Percentiles rank a stretch among this genome's conserved stretches.
phyloP scores from a whole-genome alignment of 2,113 vertebrate genomes.

The Eonycteris spelaea region DNA sequence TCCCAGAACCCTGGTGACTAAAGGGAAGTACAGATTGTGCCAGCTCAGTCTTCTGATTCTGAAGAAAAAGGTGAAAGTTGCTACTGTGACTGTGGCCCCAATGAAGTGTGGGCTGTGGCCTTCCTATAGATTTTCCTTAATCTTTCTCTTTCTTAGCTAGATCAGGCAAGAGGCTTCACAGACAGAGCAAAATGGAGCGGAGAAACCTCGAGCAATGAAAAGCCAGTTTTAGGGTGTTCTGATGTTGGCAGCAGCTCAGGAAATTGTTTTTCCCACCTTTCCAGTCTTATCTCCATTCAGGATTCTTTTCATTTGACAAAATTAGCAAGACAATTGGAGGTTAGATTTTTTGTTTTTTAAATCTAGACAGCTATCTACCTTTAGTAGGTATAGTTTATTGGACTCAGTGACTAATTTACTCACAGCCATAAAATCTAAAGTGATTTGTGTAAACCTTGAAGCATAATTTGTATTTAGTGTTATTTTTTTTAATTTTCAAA shows the following conservation, averaged over 20 bases:
- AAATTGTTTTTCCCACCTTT: background rate
- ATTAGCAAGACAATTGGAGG: background rate
- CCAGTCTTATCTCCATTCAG: background rate
- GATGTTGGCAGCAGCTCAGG: background rate
- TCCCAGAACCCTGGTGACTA: background rate
- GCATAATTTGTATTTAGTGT: background rate
- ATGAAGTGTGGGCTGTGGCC: background rate
- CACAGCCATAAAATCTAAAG: background rate
- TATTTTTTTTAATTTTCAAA: background rate
- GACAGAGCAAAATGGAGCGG: background rate
- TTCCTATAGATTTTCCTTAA: background rate
- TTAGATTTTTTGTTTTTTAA: background rate
- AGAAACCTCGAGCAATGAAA: background rate
- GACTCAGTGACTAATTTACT: background rate
- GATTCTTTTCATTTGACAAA: background rate
- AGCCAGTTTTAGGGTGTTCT: background rate
- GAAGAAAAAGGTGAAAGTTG: background rate
- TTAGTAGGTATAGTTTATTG: background rate
- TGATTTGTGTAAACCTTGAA: background rate
- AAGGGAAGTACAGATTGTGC: background rate
- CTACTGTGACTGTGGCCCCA: background rate
- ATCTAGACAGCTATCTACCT: background rate
- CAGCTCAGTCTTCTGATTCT: background rate
- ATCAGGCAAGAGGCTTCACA: background rate
- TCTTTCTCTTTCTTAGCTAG: background rate